phyloP scores from a whole-genome alignment of 2,888 invertebrate genomes.

The Dynastes grantii region DNA sequence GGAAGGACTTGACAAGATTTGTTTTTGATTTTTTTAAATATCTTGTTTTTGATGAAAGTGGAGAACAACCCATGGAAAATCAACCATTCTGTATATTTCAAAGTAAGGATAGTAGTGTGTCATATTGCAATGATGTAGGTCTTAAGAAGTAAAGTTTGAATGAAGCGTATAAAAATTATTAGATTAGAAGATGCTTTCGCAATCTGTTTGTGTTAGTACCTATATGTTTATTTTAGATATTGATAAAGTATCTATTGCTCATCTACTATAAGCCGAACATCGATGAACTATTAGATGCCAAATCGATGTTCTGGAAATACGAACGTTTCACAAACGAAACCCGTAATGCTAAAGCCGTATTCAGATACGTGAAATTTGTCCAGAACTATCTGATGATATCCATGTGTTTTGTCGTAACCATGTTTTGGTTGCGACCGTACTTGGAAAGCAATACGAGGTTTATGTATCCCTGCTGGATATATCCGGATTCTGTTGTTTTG shows the following conservation, averaged over 20 bases:
- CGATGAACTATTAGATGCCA: slow-evolving; percentile 18
- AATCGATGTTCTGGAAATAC: slow-evolving; percentile 37
- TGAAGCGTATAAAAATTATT: too few species aligned
- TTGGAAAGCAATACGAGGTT: slow-evolving; percentile 29
- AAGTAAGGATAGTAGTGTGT: too few species aligned
- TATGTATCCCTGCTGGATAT: slow-evolving; percentile 25
- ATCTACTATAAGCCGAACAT: slow-evolving; percentile 34
- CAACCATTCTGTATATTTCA: too few species aligned
- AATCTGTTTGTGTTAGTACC: not conserved
- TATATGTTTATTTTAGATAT: slow-evolving; percentile 30
- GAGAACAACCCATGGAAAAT: too few species aligned
- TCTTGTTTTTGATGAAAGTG: too few species aligned
- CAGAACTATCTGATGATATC: slow-evolving; percentile 34
- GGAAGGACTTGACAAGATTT: too few species aligned
- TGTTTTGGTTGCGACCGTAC: slow-evolving; percentile 33
- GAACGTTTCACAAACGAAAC: not conserved
- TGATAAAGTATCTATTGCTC: slow-evolving; percentile 37
- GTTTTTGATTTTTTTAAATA: too few species aligned
- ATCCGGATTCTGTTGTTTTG: slow-evolving; percentile 27
- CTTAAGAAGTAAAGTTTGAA: too few species aligned
- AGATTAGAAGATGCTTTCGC: too few species aligned
- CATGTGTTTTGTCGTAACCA: slow-evolving; percentile 1
- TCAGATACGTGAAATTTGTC: slow-evolving; percentile 20
- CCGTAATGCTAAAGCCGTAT: slow-evolving; percentile 7
- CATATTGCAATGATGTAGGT: too few species aligned